Base-by-base conservation (phyloP, 2,113 vertebrate species). In the Ctenomys sociabilis region DNA sequence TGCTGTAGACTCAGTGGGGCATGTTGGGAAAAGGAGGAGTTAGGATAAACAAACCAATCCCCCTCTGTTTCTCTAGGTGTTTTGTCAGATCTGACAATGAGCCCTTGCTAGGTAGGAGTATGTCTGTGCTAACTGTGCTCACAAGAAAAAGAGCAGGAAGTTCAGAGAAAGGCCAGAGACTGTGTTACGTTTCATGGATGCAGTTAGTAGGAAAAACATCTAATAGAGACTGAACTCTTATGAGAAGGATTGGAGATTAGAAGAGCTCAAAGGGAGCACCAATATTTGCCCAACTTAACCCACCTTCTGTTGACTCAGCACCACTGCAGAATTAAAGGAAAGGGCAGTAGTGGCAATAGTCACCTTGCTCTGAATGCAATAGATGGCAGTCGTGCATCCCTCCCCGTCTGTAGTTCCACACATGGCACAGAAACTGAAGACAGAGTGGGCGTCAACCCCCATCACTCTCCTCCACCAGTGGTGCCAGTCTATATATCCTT, bases 41-140 rank as follows among this genome's bases (percentile, higher is more conserved):
- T 95, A 90, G 66, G 35, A 96, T 96, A 97, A 97, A 96, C 94
- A 97, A 88, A 95, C 22, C 3, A 14, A 89, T 86, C 57, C 40
- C 52, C 43, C 49, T 82, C 85, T 54, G 5, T 63, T 97, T 96
- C 68, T 94, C 45, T 89, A 92, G 88, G 94, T 96, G 92, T 93
- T 98, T 95, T 96, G 78, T 70, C 91, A 88, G 57, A 72, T 52
- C 63, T 95, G 96, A 86, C 92, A 93, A 82, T 49, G 3, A 80
- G 94, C 57, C 77, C 85, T 95, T 77, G 28, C 73, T 89, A 93
- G 80, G 88, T 91, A 88, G 43, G 66, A 95, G 90, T 63, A 68
- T 12, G 63, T 90, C 49, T 77, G 57, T 89, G 88, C 24, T 87
- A 83, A 84, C 14, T 90, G 78, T 40, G 52, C 35, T 93, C 40